Evolutionary conservation across 2,797 vertebrate genomes (phyloP).

Genomic region (Schizothorax lantsangensis): DNA sequence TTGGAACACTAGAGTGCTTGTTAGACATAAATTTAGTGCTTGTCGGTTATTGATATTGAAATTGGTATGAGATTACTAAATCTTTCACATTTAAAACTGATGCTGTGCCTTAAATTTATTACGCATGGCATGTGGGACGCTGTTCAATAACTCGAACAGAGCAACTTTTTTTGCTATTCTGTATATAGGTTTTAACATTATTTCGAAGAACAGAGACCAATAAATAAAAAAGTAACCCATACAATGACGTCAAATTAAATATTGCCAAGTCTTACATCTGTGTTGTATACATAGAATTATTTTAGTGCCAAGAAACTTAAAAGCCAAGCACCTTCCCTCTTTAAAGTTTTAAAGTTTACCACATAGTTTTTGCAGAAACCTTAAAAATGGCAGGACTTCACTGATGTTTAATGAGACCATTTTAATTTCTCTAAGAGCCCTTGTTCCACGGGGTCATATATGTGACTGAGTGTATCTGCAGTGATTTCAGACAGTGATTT

Average conservation of each 20-base stretch:
- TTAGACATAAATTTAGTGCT: neutral
- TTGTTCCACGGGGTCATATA: constrained; percentile 55
- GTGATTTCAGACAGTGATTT: constrained; percentile 75
- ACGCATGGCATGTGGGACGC: constrained; percentile 24
- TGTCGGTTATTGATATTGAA: neutral
- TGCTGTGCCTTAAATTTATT: constrained; percentile 51
- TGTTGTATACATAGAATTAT: constrained; percentile 53
- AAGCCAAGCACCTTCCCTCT: constrained; percentile 55
- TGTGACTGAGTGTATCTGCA: constrained; percentile 49
- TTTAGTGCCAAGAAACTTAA: constrained; percentile 29
- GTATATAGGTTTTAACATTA: constrained; percentile 15
- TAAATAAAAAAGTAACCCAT: constrained; percentile 2
- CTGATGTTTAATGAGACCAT: constrained; percentile 41
- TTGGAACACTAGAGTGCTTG: neutral
- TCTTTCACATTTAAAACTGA: neutral
- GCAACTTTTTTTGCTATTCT: constrained; percentile 13
- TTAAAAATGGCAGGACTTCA: constrained; percentile 3
- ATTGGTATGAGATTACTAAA: neutral
- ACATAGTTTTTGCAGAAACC: constrained; percentile 1
- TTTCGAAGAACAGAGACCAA: neutral
- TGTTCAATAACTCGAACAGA: constrained; percentile 56
- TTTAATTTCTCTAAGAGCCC: constrained; percentile 67
- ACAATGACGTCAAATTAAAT: constrained; percentile 58
- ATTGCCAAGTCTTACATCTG: constrained; percentile 58
- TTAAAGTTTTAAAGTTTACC: constrained; percentile 47